Conservation (phyloP, 2,888 invertebrate species). For the Drosophila ezoana region DNA sequence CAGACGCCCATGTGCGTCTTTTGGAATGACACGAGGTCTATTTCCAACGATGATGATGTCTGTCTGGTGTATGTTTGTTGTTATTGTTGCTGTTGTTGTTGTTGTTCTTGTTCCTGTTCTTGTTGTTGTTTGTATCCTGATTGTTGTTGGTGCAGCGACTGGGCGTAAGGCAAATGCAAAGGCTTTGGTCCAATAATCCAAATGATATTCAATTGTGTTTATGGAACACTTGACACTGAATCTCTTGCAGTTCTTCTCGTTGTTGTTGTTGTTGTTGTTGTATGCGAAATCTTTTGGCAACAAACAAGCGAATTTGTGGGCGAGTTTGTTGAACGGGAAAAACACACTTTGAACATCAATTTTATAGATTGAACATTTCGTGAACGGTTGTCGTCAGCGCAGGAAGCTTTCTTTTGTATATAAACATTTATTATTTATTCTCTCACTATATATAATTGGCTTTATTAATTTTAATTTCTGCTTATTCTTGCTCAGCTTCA, state of each 20-base stretch:
- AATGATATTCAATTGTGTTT: constrained; percentile 9
- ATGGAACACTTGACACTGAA: constrained; percentile 29
- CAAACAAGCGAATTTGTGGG: constrained; percentile 49
- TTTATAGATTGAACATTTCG: constrained; percentile 46
- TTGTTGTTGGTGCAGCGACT: constrained; percentile 17
- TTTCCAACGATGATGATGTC: constrained; percentile 84
- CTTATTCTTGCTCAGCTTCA: constrained; percentile 54
- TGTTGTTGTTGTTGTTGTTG: constrained; percentile 11
- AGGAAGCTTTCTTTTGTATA: constrained; percentile 15
- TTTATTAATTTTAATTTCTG: constrained; percentile 19
- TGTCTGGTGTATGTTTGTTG: constrained; percentile 63
- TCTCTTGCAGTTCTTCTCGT: constrained; percentile 12
- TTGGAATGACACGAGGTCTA: constrained; percentile 84
- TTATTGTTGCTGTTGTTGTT: constrained; percentile 36
- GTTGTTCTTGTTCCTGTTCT: constrained; percentile 15
- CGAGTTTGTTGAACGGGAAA: constrained; percentile 30
- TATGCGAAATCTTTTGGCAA: constrained; percentile 11
- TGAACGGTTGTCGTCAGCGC: constrained; percentile 35
- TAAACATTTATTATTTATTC: constrained; percentile 38
- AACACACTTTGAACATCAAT: constrained; percentile 46
- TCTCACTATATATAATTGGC: constrained; percentile 49
- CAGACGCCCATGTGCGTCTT: constrained; percentile 95
- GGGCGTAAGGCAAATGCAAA: constrained; percentile 27
- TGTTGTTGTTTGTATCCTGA: constrained; percentile 23
- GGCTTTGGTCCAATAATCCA: constrained; percentile 60